Percentiles rank a stretch among this genome's conserved stretches.
These are phyloP conservation scores for Ladona fulva DNA, from an alignment of 1,140 invertebrate genomes.

Conservation along the genomic window DNA sequence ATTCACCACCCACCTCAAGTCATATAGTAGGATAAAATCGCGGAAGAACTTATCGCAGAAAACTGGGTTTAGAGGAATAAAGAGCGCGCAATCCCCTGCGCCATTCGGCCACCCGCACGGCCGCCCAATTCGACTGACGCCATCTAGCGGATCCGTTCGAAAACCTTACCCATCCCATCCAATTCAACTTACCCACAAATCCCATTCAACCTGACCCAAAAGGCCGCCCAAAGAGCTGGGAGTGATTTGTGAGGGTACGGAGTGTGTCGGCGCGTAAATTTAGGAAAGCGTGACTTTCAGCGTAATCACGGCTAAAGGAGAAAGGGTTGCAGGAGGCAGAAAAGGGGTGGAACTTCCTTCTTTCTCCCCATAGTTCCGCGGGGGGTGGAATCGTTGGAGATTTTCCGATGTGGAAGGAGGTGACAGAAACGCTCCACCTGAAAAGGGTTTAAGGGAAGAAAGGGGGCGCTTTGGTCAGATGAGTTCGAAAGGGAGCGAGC, in stretches of 20 bases:
- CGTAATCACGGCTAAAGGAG: neutral
- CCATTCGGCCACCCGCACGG: neutral
- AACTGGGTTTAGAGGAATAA: no score
- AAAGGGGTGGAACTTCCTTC: neutral
- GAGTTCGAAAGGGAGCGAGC: neutral
- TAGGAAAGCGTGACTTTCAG: conserved; percentile 1
- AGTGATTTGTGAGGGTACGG: neutral
- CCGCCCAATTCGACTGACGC: neutral
- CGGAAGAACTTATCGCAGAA: no score
- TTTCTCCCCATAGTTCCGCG: neutral
- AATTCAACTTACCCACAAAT: neutral
- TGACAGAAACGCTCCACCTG: neutral
- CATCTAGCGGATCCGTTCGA: neutral
- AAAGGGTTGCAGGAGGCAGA: neutral
- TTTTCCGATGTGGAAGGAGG: neutral
- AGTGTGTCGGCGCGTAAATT: conserved; percentile 3
- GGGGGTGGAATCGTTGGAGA: neutral
- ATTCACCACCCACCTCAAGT: no score
- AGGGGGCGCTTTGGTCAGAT: neutral
- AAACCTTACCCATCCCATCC: neutral
- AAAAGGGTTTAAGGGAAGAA: neutral
- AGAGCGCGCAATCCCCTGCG: neutral
- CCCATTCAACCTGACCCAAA: neutral
- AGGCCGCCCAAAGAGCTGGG: neutral
- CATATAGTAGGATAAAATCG: no score